Evolutionary conservation across 2,797 vertebrate genomes (phyloP).

Genomic region (Lacerta agilis): DNA sequence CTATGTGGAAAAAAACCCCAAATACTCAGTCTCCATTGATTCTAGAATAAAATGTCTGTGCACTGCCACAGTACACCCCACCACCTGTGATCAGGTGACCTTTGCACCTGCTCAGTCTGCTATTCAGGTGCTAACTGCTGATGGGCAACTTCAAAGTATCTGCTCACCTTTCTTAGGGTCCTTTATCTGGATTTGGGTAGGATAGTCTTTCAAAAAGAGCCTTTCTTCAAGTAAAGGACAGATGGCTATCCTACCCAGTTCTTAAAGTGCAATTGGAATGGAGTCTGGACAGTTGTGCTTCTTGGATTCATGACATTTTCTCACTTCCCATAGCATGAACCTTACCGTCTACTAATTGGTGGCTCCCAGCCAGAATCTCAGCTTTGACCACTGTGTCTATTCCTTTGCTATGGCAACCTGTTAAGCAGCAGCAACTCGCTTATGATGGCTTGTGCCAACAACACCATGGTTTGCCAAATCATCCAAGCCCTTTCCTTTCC

Average conservation of each 20-base stretch:
- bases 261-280: not conserved
- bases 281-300: not conserved
- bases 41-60: too few species aligned
- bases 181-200: too few species aligned
- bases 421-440: not conserved
- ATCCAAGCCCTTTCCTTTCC: conserved; percentile 1
- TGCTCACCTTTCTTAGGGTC: too few species aligned
- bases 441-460: not conserved
- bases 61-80: too few species aligned
- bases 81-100: too few species aligned
- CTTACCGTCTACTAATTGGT: not conserved
- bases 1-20: too few species aligned
- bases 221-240: too few species aligned
- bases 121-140: too few species aligned
- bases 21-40: too few species aligned
- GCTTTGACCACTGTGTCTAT: not conserved
- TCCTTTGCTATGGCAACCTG: conserved; percentile 11
- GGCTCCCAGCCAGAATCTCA: not conserved
- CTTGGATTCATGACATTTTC: not conserved
- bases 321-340: not conserved
- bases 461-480: not conserved
- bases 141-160: too few species aligned
- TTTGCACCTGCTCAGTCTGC: too few species aligned
- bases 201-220: too few species aligned
- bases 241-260: not conserved